phyloP scores from a whole-genome alignment of 2,797 vertebrate species.

The Sebastes trivittatus region DNA sequence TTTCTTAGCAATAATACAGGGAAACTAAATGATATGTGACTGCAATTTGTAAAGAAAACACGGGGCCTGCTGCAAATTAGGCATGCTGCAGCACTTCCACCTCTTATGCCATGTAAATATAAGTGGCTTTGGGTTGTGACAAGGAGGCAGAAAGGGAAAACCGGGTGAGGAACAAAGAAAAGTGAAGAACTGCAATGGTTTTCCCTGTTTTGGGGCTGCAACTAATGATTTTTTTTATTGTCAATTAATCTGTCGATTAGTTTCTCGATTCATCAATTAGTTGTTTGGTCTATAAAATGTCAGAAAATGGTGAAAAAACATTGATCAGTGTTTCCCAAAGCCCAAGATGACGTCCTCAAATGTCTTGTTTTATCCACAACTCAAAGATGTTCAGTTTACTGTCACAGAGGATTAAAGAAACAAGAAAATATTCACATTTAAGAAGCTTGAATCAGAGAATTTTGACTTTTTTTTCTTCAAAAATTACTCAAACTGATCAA shows the following conservation, averaged over 20 bases:
- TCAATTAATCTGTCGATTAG: too few species aligned
- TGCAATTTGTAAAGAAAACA: slow-evolving; percentile 77
- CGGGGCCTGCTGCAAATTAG: slow-evolving; percentile 67
- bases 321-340: fast-evolving
- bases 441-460: too few species aligned
- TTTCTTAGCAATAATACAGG: slow-evolving; percentile 73
- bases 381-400: too few species aligned
- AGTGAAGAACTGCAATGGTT: background rate
- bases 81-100: slow-evolving; percentile 53
- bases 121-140: slow-evolving; percentile 41
- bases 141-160: slow-evolving; percentile 35
- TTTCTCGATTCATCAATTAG: fast-evolving
- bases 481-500: too few species aligned
- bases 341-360: too few species aligned
- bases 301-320: too few species aligned
- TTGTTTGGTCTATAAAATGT: too few species aligned
- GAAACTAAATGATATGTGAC: slow-evolving; percentile 76
- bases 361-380: fast-evolving
- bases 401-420: fast-evolving
- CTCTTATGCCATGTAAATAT: slow-evolving; percentile 45
- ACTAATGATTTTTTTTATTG: too few species aligned
- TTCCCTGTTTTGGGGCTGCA: background rate
- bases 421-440: too few species aligned
- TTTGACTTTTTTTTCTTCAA: too few species aligned
- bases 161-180: background rate